phyloP scores from a whole-genome alignment of 2,797 vertebrate species.

The Limnodromus scolopaceus region DNA sequence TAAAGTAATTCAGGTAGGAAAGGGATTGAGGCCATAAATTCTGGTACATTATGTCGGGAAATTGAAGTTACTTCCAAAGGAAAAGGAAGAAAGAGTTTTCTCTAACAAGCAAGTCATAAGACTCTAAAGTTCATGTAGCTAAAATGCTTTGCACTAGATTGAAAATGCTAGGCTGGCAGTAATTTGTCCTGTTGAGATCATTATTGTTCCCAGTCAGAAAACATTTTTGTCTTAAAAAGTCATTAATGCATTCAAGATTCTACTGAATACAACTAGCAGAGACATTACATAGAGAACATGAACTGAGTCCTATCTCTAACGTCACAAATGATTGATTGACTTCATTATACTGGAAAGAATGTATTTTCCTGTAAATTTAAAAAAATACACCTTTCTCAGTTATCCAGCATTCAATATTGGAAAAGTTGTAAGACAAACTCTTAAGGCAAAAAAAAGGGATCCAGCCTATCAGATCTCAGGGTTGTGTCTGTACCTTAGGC shows the following conservation, averaged over 20 bases:
- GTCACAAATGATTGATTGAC: not conserved
- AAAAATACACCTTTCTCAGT: not conserved
- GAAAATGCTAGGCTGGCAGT: not conserved
- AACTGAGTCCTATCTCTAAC: not conserved
- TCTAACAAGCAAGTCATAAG: not conserved
- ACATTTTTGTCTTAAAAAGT: conserved; percentile 39
- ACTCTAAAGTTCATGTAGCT: not conserved
- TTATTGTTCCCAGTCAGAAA: conserved; percentile 37
- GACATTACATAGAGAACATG: not conserved
- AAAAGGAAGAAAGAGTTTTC: not conserved
- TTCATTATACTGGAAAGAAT: not conserved
- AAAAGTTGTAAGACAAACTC: not conserved
- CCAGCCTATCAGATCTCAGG: not conserved
- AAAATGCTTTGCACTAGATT: not conserved
- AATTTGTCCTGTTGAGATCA: conserved; percentile 28
- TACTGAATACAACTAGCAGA: not conserved
- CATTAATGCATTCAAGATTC: conserved; percentile 49
- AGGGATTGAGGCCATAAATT: not conserved
- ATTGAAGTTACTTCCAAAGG: not conserved
- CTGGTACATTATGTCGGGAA: not conserved
- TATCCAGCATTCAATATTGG: not conserved
- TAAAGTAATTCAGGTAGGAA: not conserved
- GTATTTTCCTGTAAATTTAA: not conserved
- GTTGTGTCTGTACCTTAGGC: not conserved
- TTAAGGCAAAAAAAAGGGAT: not conserved